These are phyloP conservation scores for Meloidogyne floridensis DNA, from an alignment of 1,140 invertebrate genomes.

Conservation along the genomic window DNA sequence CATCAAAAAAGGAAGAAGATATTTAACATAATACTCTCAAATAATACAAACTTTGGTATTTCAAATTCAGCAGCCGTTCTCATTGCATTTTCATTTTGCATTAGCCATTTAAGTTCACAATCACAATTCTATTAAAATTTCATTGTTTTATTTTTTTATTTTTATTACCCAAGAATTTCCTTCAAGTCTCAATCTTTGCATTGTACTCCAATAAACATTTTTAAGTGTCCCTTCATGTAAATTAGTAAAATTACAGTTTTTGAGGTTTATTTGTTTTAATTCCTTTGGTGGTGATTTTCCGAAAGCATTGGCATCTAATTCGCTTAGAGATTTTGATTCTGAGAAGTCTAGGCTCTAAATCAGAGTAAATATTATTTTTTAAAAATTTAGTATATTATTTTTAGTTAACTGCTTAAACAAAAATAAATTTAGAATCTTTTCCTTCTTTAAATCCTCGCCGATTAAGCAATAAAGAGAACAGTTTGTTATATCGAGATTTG, in stretches of 20 bases:
- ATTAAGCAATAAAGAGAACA: too few species aligned
- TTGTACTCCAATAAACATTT: slow-evolving; percentile 12
- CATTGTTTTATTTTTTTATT: background rate
- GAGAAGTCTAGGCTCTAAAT: slow-evolving; percentile 32
- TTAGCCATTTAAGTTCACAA: slow-evolving; percentile 17
- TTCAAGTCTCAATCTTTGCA: slow-evolving; percentile 4
- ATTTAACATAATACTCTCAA: background rate
- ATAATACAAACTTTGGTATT: background rate
- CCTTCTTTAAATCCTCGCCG: too few species aligned
- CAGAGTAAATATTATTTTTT: too few species aligned
- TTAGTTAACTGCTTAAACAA: too few species aligned
- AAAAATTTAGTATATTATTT: too few species aligned
- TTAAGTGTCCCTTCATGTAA: slow-evolving; percentile 22
- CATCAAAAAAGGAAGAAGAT: slow-evolving; percentile 16
- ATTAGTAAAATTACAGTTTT: slow-evolving; percentile 25
- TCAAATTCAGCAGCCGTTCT: slow-evolving; percentile 5
- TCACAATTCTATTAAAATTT: slow-evolving; percentile 12
- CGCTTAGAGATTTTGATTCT: slow-evolving; percentile 10
- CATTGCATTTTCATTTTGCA: slow-evolving; percentile 24
- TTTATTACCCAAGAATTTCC: slow-evolving; percentile 34
- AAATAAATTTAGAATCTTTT: too few species aligned
- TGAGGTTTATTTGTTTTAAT: slow-evolving; percentile 12
- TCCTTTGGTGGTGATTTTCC: slow-evolving; percentile 19
- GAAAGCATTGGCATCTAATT: slow-evolving; percentile 22
- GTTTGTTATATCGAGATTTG: too few species aligned